phyloP scores from a whole-genome alignment of 2,888 invertebrate genomes.

The Hyalella azteca region DNA sequence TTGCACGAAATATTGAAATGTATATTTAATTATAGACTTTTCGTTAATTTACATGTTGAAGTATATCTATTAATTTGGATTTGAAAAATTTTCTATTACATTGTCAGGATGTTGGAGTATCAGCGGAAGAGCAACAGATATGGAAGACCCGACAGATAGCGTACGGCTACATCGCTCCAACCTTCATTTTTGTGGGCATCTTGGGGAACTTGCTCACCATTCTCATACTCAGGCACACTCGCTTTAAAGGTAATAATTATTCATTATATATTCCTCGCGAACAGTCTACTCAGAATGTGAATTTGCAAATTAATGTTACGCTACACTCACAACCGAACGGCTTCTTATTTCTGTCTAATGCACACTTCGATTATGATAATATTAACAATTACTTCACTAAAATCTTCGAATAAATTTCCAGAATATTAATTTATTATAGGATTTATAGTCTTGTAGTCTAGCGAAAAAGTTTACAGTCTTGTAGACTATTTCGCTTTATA shows the following conservation, averaged over 20 bases:
- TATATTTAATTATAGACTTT: neutral
- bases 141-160: slow-evolving; percentile 59
- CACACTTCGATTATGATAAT: too few relatives aligned
- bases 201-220: slow-evolving; percentile 66
- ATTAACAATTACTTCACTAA: too few relatives aligned
- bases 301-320: too few relatives aligned
- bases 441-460: too few relatives aligned
- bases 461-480: too few relatives aligned
- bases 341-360: too few relatives aligned
- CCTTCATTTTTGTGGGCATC: slow-evolving; percentile 64
- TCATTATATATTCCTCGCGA: too few relatives aligned
- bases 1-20: neutral
- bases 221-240: slow-evolving; percentile 64
- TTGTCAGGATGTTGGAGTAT: neutral
- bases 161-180: slow-evolving; percentile 64
- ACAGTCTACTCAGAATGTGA: too few relatives aligned
- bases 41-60: neutral
- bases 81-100: neutral
- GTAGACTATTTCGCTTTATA: too few relatives aligned
- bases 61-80: neutral
- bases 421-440: too few relatives aligned
- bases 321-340: too few relatives aligned
- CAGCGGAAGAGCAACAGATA: slow-evolving; percentile 17
- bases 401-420: too few relatives aligned
- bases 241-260: slow-evolving; percentile 62